These are phyloP conservation scores for Thinocorus orbignyianus DNA, from an alignment of 2,113 vertebrate genomes.

Conservation along the genomic window DNA sequence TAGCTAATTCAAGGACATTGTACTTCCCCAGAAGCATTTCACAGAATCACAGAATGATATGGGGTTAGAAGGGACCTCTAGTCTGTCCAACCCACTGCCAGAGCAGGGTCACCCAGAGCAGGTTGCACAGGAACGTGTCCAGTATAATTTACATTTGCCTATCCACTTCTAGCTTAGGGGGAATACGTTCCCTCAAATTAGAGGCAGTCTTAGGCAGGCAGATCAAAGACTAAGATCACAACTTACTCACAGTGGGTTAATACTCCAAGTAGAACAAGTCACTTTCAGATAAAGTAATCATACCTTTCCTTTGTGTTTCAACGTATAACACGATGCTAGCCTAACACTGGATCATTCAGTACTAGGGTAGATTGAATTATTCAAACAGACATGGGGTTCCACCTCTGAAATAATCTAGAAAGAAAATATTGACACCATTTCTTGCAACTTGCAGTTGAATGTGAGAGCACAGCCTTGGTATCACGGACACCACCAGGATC, in stretches of 20 bases:
- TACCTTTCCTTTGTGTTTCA: neutral
- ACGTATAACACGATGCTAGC: neutral
- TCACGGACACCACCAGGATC: rapidly evolving
- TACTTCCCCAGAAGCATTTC: neutral
- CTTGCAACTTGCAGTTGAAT: neutral
- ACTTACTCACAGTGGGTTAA: neutral
- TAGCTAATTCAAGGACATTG: neutral
- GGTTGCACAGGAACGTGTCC: neutral
- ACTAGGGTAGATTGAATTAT: neutral
- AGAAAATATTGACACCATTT: neutral
- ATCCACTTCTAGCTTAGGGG: neutral
- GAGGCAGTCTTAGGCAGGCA: neutral
- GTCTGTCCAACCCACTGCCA: too few species aligned
- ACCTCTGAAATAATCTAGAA: neutral
- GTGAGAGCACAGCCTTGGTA: neutral
- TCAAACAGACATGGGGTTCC: neutral
- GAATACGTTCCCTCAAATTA: neutral
- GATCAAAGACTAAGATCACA: neutral
- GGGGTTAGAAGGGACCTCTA: too few species aligned
- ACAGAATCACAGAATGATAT: too few species aligned
- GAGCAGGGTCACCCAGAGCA: too few species aligned
- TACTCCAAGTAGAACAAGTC: neutral
- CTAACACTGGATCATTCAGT: neutral
- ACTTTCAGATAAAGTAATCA: neutral
- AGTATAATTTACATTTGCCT: neutral